Evolutionary conservation across 2,113 vertebrate species (phyloP).

Genomic region (Xenopus borealis): DNA sequence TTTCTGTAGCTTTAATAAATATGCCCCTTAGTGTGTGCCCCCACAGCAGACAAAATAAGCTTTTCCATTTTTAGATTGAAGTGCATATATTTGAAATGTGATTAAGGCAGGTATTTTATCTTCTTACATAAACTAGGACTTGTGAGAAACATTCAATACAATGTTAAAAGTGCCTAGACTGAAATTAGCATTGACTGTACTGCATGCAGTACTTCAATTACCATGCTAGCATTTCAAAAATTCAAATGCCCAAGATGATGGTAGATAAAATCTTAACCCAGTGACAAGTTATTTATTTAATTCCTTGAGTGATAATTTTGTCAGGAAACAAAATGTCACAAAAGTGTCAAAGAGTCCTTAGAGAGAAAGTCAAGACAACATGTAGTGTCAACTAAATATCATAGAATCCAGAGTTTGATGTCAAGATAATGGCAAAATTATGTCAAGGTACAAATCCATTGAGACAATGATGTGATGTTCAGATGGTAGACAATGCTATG

Average conservation of each 20-base stretch:
- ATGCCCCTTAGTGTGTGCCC: no score
- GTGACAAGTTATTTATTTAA: constrained; percentile 18
- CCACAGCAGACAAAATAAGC: no score
- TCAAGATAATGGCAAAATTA: constrained; percentile 43
- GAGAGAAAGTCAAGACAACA: constrained; percentile 31
- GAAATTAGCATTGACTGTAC: no score
- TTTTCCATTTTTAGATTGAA: no score
- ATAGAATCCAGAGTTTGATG: constrained; percentile 37
- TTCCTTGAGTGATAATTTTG: constrained; percentile 41
- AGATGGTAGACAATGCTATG: constrained; percentile 23
- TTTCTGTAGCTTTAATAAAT: no score
- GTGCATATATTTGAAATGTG: no score
- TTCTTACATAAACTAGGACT: no score
- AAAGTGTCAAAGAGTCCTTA: constrained; percentile 20
- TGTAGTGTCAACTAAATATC: constrained; percentile 43
- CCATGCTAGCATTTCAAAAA: constrained; percentile 21
- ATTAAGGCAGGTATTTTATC: no score
- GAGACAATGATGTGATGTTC: constrained; percentile 36
- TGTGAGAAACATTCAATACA: no score
- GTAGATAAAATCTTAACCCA: constrained; percentile 4
- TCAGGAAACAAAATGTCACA: constrained; percentile 37
- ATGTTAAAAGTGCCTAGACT: no score
- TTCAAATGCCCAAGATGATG: constrained; percentile 25
- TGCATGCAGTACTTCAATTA: background rate
- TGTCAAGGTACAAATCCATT: constrained; percentile 39